phyloP scores from a whole-genome alignment of 2,113 vertebrate genomes.

The Eptatretus burgeri region DNA sequence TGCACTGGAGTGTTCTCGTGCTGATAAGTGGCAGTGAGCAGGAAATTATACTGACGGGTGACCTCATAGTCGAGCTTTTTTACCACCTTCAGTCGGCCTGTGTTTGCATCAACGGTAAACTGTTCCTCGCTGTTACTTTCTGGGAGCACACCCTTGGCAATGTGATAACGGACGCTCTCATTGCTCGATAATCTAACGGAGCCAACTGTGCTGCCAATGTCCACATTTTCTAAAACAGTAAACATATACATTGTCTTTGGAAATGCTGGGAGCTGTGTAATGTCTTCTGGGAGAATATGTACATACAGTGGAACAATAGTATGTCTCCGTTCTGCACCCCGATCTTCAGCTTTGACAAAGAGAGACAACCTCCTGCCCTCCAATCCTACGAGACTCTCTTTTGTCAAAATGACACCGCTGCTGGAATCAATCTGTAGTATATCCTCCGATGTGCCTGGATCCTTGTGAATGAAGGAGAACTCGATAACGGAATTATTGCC shows the following conservation, averaged over 20 bases:
- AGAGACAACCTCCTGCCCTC: slow-evolving; percentile 61
- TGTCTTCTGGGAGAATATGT: slow-evolving; percentile 42
- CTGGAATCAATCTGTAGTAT: slow-evolving; percentile 58
- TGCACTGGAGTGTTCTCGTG: slow-evolving; percentile 28
- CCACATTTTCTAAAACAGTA: slow-evolving; percentile 39
- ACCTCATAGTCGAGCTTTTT: slow-evolving; percentile 65
- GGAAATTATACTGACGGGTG: slow-evolving; percentile 79
- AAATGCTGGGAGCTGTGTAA: slow-evolving; percentile 34
- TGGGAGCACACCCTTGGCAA: slow-evolving; percentile 44
- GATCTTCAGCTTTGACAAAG: slow-evolving; percentile 54
- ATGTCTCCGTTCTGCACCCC: slow-evolving; percentile 35
- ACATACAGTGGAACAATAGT: slow-evolving; percentile 52
- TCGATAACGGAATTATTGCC: slow-evolving; percentile 69
- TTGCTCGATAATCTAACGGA: slow-evolving; percentile 35
- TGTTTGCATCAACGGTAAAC: slow-evolving; percentile 50
- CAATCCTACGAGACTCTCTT: slow-evolving; percentile 74
- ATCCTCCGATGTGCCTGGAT: slow-evolving; percentile 47
- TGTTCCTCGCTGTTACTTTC: slow-evolving; percentile 65
- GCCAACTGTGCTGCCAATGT: slow-evolving; percentile 56
- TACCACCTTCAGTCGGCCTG: slow-evolving; percentile 48
- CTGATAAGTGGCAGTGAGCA: slow-evolving; percentile 25
- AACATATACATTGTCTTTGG: slow-evolving; percentile 59
- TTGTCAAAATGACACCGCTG: slow-evolving; percentile 48
- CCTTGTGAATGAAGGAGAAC: slow-evolving; percentile 44
- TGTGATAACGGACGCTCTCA: slow-evolving; percentile 28